These are phyloP conservation scores for Hyperoodon ampullatus DNA, from an alignment of 2,113 vertebrate genomes.

Conservation along the genomic window DNA sequence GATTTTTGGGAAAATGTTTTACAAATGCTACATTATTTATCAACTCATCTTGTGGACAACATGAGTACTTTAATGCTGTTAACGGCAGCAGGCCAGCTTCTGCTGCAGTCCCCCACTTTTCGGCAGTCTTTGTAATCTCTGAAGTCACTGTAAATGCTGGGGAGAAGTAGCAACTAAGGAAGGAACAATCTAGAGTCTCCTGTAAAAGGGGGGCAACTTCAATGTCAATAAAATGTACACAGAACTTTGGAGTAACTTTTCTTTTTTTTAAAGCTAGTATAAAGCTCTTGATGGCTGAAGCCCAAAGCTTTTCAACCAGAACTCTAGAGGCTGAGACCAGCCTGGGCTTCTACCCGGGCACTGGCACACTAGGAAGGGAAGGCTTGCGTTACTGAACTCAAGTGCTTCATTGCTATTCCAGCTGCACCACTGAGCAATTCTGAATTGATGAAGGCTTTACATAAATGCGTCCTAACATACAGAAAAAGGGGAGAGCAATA, in stretches of 20 bases:
- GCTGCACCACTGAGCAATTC: not conserved
- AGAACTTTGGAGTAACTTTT: not conserved
- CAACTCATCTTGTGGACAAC: not conserved
- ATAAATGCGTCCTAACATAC: not conserved
- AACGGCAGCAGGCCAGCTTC: constrained; percentile 38
- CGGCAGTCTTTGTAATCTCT: not conserved
- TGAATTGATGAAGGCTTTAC: not conserved
- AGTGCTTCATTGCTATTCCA: not conserved
- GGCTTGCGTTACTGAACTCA: not conserved
- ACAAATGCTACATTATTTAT: constrained; percentile 65
- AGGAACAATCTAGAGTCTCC: not conserved
- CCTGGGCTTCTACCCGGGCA: not conserved
- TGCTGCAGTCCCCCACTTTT: not conserved
- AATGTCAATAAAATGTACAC: not conserved
- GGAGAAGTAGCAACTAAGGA: not conserved
- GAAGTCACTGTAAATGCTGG: not conserved
- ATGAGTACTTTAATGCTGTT: constrained; percentile 8
- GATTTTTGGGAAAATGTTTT: not conserved
- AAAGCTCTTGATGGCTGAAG: not conserved
- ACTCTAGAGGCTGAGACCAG: not conserved
- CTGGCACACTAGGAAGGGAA: not conserved
- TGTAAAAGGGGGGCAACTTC: not conserved
- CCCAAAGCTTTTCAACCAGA: not conserved
- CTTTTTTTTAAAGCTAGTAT: not conserved
- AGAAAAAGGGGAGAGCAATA: not conserved